Evolutionary conservation across 2,797 vertebrate genomes (phyloP).

Genomic region (Heteromormyrus szaboi): DNA sequence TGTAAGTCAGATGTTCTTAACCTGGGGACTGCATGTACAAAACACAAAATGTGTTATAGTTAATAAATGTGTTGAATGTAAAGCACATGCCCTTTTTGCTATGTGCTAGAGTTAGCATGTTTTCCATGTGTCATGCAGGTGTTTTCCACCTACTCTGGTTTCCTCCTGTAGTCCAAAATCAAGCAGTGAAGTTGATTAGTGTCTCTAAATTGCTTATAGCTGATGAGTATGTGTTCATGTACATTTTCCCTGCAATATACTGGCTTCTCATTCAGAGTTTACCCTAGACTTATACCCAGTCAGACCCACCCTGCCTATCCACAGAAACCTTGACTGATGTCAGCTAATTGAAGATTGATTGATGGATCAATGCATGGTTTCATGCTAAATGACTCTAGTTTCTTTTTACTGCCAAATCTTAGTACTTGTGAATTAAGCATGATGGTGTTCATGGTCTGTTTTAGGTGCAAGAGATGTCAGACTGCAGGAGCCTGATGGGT

Average conservation of each 20-base stretch:
- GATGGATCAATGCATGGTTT: background rate
- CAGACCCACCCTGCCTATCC: background rate
- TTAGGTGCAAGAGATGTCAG: constrained; percentile 78
- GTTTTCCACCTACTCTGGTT: background rate
- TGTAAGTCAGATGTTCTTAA: background rate
- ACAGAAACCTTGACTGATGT: background rate
- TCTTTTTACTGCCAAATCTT: background rate
- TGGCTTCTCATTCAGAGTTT: background rate
- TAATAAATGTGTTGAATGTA: background rate
- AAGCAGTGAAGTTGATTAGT: background rate
- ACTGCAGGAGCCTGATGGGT: constrained; percentile 83
- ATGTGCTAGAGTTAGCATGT: background rate
- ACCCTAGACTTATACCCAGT: background rate
- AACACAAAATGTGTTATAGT: background rate
- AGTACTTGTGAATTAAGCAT: background rate
- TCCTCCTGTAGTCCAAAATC: background rate
- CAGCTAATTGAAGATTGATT: background rate
- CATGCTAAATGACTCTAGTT: background rate
- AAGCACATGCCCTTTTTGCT: background rate
- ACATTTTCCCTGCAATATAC: background rate
- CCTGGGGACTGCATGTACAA: background rate
- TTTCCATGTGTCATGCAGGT: background rate
- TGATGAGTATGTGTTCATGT: background rate
- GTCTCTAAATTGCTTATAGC: background rate
- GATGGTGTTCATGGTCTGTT: constrained; percentile 13